Conservation (phyloP, 2,113 vertebrate genomes). For the Chauna torquata region DNA sequence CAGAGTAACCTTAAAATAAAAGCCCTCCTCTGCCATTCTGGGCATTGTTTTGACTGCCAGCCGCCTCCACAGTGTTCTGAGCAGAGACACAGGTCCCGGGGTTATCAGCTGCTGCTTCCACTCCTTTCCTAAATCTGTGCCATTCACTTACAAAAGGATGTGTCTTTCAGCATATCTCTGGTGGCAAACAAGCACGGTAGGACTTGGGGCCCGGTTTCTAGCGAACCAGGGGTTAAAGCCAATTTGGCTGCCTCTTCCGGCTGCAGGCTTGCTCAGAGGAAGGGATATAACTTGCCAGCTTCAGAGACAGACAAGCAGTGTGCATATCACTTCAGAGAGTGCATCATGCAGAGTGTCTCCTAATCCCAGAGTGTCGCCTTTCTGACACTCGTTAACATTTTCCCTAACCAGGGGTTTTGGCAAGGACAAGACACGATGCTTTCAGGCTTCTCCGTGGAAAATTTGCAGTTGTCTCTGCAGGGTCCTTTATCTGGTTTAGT, state of each 20-base stretch:
- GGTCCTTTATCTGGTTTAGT: background rate
- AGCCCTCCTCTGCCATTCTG: background rate
- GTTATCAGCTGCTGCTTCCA: background rate
- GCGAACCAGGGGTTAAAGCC: background rate
- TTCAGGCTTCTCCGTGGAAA: background rate
- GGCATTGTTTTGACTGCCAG: constrained; percentile 6
- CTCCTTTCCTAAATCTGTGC: background rate
- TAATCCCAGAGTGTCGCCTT: background rate
- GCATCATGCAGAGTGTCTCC: background rate
- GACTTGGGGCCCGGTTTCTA: background rate
- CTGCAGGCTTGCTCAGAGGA: background rate
- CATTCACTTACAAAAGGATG: background rate
- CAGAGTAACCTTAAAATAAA: constrained; percentile 50
- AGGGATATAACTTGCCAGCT: background rate
- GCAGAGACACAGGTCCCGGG: background rate
- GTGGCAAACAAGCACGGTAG: background rate
- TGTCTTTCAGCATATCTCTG: fast-evolving
- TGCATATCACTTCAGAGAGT: background rate
- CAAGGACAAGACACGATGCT: background rate
- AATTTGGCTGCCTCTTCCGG: background rate
- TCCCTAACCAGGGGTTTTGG: background rate
- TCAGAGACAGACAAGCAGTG: background rate
- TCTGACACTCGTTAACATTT: background rate
- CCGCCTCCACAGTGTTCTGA: background rate
- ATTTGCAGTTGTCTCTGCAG: background rate